Base-by-base conservation (phyloP, 2,797 vertebrate species). In the Varecia variegata region DNA sequence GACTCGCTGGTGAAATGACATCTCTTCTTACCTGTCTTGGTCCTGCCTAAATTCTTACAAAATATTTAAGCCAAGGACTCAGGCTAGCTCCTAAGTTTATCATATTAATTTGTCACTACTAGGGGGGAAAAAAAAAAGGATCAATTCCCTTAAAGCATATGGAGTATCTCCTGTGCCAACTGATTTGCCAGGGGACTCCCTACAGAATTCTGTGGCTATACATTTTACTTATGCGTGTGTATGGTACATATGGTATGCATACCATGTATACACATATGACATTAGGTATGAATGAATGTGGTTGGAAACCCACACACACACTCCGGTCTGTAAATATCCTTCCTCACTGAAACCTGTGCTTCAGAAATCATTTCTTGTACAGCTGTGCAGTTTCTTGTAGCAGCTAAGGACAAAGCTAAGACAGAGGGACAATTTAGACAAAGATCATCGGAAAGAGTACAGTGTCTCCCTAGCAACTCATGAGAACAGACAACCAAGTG, bases 1-100 rank as follows among this genome's bases (percentile, higher is more conserved):
- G 93, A 97, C 89, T 97, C 43, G 97, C 98, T 98, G 97, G 94
- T 98, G 90, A 95, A 97, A 98, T 95, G 97, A 98, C 84, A 98
- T 93, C 68, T 95, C 56, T 97, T 96, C 89, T 93, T 94, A 81
- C 81, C 93, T 95, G 82, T 96, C 91, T 97, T 94, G 76, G 97
- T 97, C 95, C 97, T 97, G 76, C 92, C 92, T 97, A 96, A 97
- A 97, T 98, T 97, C 95, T 95, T 98, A 97, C 95, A 86, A 89
- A 97, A 85, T 20, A 97, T 97, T 94, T 97, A 94, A 92, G 96
- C 92, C 96, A 35, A 94, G 97, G 96, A 97, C 97, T 98, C 96
- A 95, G 94, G 96, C 96, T 92, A 97, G 93, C 95, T 97, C 95
- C 84, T 76, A 98, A 92, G 47, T 92, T 97, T 13, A 38, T 95